Evolutionary conservation across 1,140 invertebrate genomes (phyloP).

Genomic region (Hyposmocoma kahamanoa): DNA sequence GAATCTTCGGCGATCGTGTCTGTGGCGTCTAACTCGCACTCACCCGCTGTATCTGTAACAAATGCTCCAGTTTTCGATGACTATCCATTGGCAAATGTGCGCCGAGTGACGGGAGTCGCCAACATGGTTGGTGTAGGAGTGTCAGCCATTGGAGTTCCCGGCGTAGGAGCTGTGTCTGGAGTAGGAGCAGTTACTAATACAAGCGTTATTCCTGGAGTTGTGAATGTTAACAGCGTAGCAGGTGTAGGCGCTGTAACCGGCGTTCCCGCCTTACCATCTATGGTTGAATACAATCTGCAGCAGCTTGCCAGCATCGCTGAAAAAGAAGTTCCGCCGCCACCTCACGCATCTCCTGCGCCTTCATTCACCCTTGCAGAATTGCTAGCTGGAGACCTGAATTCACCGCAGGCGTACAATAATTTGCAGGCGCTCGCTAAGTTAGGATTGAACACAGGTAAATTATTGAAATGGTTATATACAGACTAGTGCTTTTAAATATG

Average conservation of each 20-base stretch:
- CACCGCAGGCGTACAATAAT: constrained; percentile 88
- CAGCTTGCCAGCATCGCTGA: constrained; percentile 86
- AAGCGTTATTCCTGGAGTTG: constrained; percentile 46
- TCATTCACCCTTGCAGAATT: constrained; percentile 83
- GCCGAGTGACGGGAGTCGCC: constrained; percentile 51
- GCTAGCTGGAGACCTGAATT: constrained; percentile 80
- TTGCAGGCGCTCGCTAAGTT: constrained; percentile 91
- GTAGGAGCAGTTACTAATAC: constrained; percentile 37
- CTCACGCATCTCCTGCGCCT: constrained; percentile 79
- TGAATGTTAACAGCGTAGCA: constrained; percentile 45
- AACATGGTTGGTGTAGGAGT: constrained; percentile 48
- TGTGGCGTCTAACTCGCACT: constrained; percentile 52
- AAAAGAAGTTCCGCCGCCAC: constrained; percentile 69
- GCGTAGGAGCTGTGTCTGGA: constrained; percentile 37
- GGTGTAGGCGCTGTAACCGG: constrained; percentile 50
- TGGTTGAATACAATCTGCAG: constrained; percentile 88
- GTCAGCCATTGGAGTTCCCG: constrained; percentile 42
- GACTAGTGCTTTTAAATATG: background rate
- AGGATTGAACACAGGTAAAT: constrained; percentile 81
- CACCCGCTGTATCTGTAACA: constrained; percentile 62
- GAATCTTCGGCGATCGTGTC: constrained; percentile 83
- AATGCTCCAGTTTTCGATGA: constrained; percentile 64
- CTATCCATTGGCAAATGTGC: constrained; percentile 47
- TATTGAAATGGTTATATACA: too few species aligned
- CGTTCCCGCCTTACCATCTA: constrained; percentile 76